Base-by-base conservation (phyloP, 2,113 vertebrate species). In the Tetrax tetrax region DNA sequence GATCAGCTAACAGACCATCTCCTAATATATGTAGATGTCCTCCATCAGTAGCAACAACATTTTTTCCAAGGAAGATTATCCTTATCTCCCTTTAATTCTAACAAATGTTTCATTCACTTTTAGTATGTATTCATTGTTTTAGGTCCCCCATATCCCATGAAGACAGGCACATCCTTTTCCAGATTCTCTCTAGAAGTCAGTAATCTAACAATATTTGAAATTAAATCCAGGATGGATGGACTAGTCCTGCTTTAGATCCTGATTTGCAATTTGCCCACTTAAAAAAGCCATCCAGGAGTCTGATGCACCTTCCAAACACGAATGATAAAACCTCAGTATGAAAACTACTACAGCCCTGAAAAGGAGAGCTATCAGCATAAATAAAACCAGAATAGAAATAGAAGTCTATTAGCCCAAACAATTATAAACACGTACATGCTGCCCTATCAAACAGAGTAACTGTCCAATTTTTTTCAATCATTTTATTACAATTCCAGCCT, bases 161-260 rank as follows among this genome's bases (percentile, higher is more conserved):
- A 38, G 21, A 14, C 0, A 77, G 7, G 6, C 8, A 22, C 14
- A 8, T 14, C 4, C 6, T 63, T 54, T 57, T 9, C 51, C 24
- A 70, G n/a, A 21, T 12, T 76, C 28, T 68, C 51, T 45, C 41
- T 33, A 41, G 20, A 78, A 71, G 31, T 38, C 37, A 63, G 4
- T 9, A 35, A 22, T 28, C 14, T 15, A 61, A n/a, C 19, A 59
- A 4, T 16, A 24, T 37, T n/a, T 72, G 8, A 72, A 59, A 63
- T 64, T 59, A 71, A 80, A 37, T 24, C 16, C 35, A 56, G 45
- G 33, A 28, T 13, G 19, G 19, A 6, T 2, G 2, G 15, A 45
- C 12, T 7, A 59, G 33, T 25, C 12, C 20, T 81, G 19, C 50
- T 65, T 56, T 4, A 4, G 35, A 48, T 37, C 23, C 33, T 25